Percentiles rank a stretch among this genome's conserved stretches.
phyloP scores from a whole-genome alignment of 2,888 invertebrate genomes.

The Xanthia togata region DNA sequence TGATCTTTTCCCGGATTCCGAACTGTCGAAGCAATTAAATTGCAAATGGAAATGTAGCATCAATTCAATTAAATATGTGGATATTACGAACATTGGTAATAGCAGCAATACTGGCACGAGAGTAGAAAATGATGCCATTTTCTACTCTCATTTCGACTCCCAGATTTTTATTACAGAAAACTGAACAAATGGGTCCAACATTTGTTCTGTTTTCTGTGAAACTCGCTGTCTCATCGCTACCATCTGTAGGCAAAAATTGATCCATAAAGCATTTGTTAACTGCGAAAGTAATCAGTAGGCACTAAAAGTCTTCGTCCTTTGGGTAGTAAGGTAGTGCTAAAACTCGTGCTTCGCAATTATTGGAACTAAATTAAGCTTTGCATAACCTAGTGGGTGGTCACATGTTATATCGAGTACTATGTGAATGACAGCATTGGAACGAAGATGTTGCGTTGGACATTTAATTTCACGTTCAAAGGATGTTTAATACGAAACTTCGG shows the following conservation, averaged over 20 bases:
- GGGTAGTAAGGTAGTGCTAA: not conserved
- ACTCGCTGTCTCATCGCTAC: not conserved
- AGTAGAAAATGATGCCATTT: not conserved
- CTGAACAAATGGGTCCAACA: not conserved
- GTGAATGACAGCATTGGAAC: slow-evolving; percentile 46
- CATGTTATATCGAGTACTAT: slow-evolving; percentile 28
- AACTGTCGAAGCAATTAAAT: slow-evolving; percentile 25
- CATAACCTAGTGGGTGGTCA: slow-evolving; percentile 8
- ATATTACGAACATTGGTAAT: not conserved
- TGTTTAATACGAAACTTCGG: slow-evolving; percentile 10
- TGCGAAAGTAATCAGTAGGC: not conserved
- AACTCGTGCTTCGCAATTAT: not conserved
- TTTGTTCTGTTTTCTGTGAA: not conserved
- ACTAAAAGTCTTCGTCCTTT: not conserved
- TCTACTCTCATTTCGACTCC: not conserved
- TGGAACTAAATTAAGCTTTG: slow-evolving; percentile 1
- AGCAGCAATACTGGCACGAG: not conserved
- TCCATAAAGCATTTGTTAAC: not conserved
- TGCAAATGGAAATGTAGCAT: slow-evolving; percentile 33
- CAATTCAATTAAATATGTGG: slow-evolving; percentile 18
- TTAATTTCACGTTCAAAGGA: slow-evolving; percentile 49
- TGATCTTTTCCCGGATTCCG: slow-evolving; percentile 35
- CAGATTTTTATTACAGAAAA: not conserved
- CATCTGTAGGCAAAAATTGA: not conserved
- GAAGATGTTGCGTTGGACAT: slow-evolving; percentile 29